Base-by-base conservation (phyloP, 2,888 invertebrate genomes). In the Phortica magna region DNA sequence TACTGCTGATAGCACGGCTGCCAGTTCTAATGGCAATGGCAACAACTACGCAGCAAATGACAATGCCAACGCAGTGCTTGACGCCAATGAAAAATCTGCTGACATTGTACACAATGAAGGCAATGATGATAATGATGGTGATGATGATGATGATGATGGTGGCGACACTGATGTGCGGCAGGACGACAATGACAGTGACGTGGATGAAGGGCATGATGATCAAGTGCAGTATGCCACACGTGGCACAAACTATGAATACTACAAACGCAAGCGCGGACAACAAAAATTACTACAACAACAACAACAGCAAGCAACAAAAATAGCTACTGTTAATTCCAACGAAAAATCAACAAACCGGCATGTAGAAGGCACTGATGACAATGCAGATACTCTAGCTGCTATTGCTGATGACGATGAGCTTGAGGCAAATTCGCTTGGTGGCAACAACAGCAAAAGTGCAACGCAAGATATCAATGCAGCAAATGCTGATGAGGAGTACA, bases 191-290 rank as follows among this genome's bases (percentile, higher is more conserved):
- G 73, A 71, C n/a, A 75, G 53, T 64, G 78, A 76, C 22, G 75
- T 74, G 57, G 77, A 73, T 53, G 74, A 76, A 43, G 61, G 74
- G 73, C 64, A 73, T n/a, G 71, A 57, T 14, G 74, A 64, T 22
- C 70, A 61, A 17, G 61, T 71, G 53, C 59, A 43, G 55, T 75
- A 77, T 70, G 19, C 68, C 10, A 68, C 42, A n/a, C 68, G n/a
- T 43, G 43, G 68, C 22, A 39, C 85, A 55, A 90, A 89, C 83
- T 90, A 90, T 79, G 90, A 90, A 79, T 90, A 90, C 83, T 90
- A 90, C 80, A 89, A 84, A 82, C 88, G 88, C 74, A 90, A 90
- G 65, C 87, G 84, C 31, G 79, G 83, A 79, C 83, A 83, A 73
- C 84, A 84, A 74, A 82, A 81, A 77, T 59, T 78, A 64, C 68